phyloP scores from a whole-genome alignment of 2,888 invertebrate species.

The Meteorus cinctellus region DNA sequence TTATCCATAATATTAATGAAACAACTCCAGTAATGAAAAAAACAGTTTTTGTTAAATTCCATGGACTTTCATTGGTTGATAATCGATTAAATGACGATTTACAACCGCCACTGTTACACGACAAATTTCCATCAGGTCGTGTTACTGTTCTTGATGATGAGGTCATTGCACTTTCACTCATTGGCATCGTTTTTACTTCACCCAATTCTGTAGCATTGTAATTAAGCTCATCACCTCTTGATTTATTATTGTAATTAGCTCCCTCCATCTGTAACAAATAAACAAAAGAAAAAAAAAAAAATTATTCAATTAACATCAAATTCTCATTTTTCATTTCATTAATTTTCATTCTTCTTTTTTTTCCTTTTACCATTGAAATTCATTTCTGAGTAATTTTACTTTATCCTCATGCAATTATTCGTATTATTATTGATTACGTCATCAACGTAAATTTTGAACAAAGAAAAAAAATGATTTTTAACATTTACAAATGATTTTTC shows the following conservation, averaged over 20 bases:
- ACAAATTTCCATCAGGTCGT: slow-evolving; percentile 46
- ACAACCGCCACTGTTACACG: slow-evolving; percentile 64
- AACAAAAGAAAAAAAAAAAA: background rate
- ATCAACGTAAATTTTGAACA: background rate
- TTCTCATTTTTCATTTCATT: slow-evolving; percentile 3
- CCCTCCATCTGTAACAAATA: slow-evolving; percentile 74
- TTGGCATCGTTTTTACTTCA: slow-evolving; percentile 59
- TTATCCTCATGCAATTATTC: background rate
- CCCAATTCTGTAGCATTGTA: slow-evolving; percentile 66
- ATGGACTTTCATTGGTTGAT: slow-evolving; percentile 72
- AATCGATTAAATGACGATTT: slow-evolving; percentile 54
- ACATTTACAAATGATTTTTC: no score
- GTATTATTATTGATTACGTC: slow-evolving; percentile 7
- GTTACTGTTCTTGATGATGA: slow-evolving; percentile 29
- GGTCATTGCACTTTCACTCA: slow-evolving; percentile 52
- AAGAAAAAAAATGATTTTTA: background rate
- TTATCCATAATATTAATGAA: slow-evolving; percentile 74
- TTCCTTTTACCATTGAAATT: background rate
- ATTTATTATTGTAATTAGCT: slow-evolving; percentile 63
- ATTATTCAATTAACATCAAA: background rate
- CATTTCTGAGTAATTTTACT: background rate
- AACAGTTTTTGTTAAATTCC: slow-evolving; percentile 75
- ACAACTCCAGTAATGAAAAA: slow-evolving; percentile 73
- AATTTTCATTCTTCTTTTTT: slow-evolving; percentile 23
- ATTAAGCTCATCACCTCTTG: slow-evolving; percentile 54